Conservation (phyloP, 2,113 vertebrate species). For the Nycticebus coucang region DNA sequence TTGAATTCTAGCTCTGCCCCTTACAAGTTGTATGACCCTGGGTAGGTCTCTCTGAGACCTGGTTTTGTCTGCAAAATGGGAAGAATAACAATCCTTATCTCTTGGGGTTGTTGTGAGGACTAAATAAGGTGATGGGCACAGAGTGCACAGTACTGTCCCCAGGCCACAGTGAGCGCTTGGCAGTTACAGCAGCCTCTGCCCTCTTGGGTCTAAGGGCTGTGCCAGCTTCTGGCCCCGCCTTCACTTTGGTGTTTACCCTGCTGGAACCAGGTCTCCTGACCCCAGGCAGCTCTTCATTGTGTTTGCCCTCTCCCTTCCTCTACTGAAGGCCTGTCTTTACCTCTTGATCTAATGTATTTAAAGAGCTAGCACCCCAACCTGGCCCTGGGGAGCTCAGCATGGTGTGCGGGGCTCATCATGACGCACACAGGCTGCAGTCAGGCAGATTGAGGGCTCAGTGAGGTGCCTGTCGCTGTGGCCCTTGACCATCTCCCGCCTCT, state of each 20-base stretch:
- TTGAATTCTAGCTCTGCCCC: background rate
- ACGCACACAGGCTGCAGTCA: background rate
- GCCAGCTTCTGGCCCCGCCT: background rate
- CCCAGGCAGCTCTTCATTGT: background rate
- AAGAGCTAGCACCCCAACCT: background rate
- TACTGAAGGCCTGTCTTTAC: background rate
- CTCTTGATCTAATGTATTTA: background rate
- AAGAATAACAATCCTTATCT: background rate
- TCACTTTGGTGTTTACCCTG: background rate
- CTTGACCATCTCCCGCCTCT: slow-evolving; percentile 74
- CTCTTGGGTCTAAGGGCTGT: background rate
- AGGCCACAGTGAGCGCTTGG: fast-evolving
- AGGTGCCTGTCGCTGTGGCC: slow-evolving; percentile 13
- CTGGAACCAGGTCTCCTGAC: background rate
- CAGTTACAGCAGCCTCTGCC: fast-evolving
- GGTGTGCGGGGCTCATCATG: background rate
- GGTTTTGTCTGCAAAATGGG: background rate
- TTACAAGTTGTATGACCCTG: background rate
- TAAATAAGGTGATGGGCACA: fast-evolving
- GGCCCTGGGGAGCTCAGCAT: background rate
- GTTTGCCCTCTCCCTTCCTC: background rate
- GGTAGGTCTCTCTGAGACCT: background rate
- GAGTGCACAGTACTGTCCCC: fast-evolving
- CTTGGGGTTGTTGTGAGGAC: background rate
- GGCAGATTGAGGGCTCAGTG: background rate